Percentiles rank a stretch among this genome's conserved stretches.
Evolutionary conservation across 2,113 vertebrate genomes (phyloP).

Genomic region (Equus quagga): DNA sequence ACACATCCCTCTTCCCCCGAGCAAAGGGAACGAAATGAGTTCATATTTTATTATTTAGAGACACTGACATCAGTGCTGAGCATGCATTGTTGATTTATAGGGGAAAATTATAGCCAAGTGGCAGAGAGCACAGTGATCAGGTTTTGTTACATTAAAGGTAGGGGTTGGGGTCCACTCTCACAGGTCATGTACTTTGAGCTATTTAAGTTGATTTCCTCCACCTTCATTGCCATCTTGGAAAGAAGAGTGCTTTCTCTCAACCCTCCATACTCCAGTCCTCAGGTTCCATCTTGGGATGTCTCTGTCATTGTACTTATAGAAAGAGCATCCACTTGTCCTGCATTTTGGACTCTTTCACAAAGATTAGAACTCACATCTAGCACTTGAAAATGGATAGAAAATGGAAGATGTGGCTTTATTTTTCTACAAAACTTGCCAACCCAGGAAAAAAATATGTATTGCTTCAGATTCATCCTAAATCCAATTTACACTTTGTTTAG

Average conservation of each 20-base stretch:
- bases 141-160: not conserved
- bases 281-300: not conserved
- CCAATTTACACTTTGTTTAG: not conserved
- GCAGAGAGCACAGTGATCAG: not conserved
- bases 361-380: not conserved
- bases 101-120: not conserved
- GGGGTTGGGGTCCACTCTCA: not conserved
- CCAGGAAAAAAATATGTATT: not conserved
- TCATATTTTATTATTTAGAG: not conserved
- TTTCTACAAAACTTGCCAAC: not conserved
- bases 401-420: not conserved
- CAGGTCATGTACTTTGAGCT: not conserved
- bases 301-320: not conserved
- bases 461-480: not conserved
- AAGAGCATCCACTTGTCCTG: not conserved
- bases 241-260: not conserved
- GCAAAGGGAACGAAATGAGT: not conserved
- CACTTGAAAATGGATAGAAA: not conserved
- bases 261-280: not conserved
- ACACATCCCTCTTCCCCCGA: not conserved
- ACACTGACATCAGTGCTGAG: not conserved
- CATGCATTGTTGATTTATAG: not conserved
- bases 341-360: not conserved
- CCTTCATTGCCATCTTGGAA: not conserved
- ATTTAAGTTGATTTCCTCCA: not conserved